Conservation (phyloP, 2,797 vertebrate species). For the Xiphophorus birchmanni region DNA sequence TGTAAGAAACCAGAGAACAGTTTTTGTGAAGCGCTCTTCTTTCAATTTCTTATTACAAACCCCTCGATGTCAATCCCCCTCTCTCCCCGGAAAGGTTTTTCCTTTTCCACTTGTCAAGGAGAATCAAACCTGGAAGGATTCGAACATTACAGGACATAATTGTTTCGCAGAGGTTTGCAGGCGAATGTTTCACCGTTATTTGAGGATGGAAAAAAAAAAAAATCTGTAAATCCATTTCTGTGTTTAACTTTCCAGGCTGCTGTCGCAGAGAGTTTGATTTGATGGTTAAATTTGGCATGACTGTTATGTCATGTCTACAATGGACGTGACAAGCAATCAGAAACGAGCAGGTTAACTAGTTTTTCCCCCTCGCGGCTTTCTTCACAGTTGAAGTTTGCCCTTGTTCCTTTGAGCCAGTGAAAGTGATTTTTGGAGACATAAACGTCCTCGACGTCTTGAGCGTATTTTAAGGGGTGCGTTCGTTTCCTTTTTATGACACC, state of each 20-base stretch:
- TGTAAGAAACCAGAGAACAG: slow-evolving; percentile 55
- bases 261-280: slow-evolving; percentile 38
- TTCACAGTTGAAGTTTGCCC: slow-evolving; percentile 47
- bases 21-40: slow-evolving; percentile 42
- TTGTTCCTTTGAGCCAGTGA: slow-evolving; percentile 64
- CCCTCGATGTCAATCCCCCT: slow-evolving; percentile 8
- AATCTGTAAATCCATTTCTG: slow-evolving; percentile 28
- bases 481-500: slow-evolving; percentile 80
- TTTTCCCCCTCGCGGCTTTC: slow-evolving; percentile 64
- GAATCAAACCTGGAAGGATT: slow-evolving; percentile 45
- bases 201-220: slow-evolving; percentile 15
- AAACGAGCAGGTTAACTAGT: slow-evolving; percentile 55
- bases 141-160: slow-evolving; percentile 39
- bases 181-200: slow-evolving; percentile 10
- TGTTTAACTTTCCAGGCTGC: slow-evolving; percentile 25
- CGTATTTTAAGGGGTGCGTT: slow-evolving; percentile 68
- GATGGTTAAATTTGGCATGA: slow-evolving; percentile 44
- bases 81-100: slow-evolving; percentile 35
- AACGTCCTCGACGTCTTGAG: slow-evolving; percentile 71
- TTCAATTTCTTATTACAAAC: slow-evolving; percentile 61
- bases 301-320: slow-evolving; percentile 40
- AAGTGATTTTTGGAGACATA: slow-evolving; percentile 73
- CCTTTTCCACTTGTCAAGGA: slow-evolving; percentile 59
- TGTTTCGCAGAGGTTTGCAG: slow-evolving; percentile 20
- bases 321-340: slow-evolving; percentile 37